Evolutionary conservation across 2,888 invertebrate species (phyloP), one percentile per base, ranked within the genome.

Genomic region (Augochlorella aurata): DNA sequence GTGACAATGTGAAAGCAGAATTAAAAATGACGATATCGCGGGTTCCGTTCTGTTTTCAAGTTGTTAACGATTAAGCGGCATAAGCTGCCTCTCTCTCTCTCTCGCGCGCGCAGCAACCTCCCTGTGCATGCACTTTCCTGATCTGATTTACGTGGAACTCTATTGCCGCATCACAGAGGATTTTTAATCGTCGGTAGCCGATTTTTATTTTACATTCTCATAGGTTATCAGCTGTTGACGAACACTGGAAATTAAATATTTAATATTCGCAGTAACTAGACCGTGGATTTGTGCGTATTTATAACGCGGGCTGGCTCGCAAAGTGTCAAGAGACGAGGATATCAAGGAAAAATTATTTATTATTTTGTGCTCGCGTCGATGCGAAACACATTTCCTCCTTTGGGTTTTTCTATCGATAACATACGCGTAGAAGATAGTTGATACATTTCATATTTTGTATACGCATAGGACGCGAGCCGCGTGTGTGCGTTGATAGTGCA

Each of bases 401-500:
- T 0, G 7, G 38, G 3, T 38, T 38, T 38, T 38, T 38, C 3
- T 38, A 38, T 38, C 38, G 5, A 7, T 38, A 38, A 38, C 4
- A 2, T 38, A 38, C 38, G 4, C 38, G 7, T 38, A 38, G 24
- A 8, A 16, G 2, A 49, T 49, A 14, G 16, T 58, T 58, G 12
- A 58, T 24, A 21, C 24, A 58, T 24, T 54, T 21, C 52, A 9
- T 7, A 21, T 12, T 14, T 14, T 24, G 5, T 12, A 49, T 14
- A 49, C 49, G 14, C 58, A 69, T 24, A 18, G 3, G n/a, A 47
- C 49, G 45, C 45, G 10, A 47, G 29, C 72, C 72, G 74, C 44
- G 73, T 38, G 70, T 54, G 74, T 24, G 66, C 77, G 77, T 66
- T 85, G 77, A 81, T 81, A 73, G 78, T 78, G 74, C 71, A 65